These are phyloP conservation scores for Rhombomys opimus DNA, from an alignment of 2,113 vertebrate species.

Conservation along the genomic window DNA sequence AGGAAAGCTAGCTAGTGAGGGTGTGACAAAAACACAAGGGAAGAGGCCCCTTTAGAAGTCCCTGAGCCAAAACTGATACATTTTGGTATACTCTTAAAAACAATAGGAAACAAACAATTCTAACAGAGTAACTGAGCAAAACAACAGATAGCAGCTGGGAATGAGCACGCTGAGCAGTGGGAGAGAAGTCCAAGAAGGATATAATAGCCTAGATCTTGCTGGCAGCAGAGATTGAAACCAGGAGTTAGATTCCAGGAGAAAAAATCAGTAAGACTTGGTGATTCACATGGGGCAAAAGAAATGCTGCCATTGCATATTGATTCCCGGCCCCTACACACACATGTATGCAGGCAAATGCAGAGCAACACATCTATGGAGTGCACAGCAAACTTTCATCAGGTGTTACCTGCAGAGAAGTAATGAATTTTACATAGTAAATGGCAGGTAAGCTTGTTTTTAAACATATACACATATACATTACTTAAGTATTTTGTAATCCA, in stretches of 20 bases:
- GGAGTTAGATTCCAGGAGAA: background rate
- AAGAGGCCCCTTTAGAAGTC: background rate
- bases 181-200: conserved; percentile 15
- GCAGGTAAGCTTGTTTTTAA: background rate
- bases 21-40: background rate
- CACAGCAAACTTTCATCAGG: background rate
- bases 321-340: conserved; percentile 57
- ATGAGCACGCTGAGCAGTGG: background rate
- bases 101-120: conserved; percentile 10
- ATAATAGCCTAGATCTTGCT: background rate
- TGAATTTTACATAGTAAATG: conserved; percentile 53
- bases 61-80: background rate
- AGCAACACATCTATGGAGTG: background rate
- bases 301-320: conserved; percentile 2
- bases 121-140: conserved; percentile 25
- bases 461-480: conserved; percentile 4
- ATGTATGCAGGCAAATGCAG: background rate
- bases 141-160: background rate
- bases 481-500: conserved; percentile 60
- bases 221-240: background rate
- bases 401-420: conserved; percentile 1
- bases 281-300: background rate
- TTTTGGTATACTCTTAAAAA: background rate
- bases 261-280: conserved; percentile 31
- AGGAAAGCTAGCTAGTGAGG: conserved; percentile 16